Conservation (phyloP, 2,888 invertebrate species). For the Hypomecis punctinalis region DNA sequence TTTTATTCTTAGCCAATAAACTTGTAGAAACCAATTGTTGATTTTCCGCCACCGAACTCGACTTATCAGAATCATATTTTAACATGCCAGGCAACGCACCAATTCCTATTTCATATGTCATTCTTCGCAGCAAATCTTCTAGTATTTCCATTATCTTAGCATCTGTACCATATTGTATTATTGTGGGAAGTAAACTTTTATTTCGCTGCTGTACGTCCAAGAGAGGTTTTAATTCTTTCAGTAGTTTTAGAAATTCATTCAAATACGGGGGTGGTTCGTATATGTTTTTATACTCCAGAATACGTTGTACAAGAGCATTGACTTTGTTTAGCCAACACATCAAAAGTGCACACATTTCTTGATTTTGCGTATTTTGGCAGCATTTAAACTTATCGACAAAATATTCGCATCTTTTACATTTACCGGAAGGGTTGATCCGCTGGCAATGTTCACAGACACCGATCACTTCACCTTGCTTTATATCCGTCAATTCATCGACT, state of each 20-base stretch:
- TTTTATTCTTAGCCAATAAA: conserved; percentile 46
- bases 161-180: neutral
- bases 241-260: conserved; percentile 47
- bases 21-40: conserved; percentile 29
- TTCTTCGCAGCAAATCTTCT: neutral
- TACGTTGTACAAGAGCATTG: conserved; percentile 47
- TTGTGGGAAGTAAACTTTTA: conserved; percentile 28
- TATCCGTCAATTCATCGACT: conserved; percentile 52
- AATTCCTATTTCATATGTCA: neutral
- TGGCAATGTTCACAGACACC: conserved; percentile 59
- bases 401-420: conserved; percentile 59
- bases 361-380: conserved; percentile 38
- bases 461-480: conserved; percentile 50
- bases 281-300: conserved; percentile 44
- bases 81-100: neutral
- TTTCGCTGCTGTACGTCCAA: conserved; percentile 39
- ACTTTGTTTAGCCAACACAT: conserved; percentile 52
- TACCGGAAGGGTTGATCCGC: conserved; percentile 40
- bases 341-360: conserved; percentile 44
- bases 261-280: conserved; percentile 38
- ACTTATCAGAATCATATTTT: neutral
- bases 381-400: conserved; percentile 49
- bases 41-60: conserved; percentile 31
- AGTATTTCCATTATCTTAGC: neutral
- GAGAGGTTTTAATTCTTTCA: conserved; percentile 47